A percentile compares a stretch with the other conserved stretches of the same genome.
Conservation (phyloP, 2,113 vertebrate genomes). For the Neomonachus schauinslandi region DNA sequence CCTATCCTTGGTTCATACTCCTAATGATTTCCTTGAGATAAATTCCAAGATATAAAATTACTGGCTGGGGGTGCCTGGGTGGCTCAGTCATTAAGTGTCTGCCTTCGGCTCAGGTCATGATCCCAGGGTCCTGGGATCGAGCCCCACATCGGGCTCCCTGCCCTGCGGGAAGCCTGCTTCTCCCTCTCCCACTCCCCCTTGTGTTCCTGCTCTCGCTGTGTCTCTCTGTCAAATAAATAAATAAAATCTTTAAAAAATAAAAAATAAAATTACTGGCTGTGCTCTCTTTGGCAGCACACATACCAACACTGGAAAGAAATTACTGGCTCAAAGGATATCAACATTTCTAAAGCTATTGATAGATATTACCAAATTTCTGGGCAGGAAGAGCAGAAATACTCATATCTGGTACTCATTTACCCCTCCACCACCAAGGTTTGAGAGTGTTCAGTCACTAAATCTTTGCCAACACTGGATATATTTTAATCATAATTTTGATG, state of each 20-base stretch:
- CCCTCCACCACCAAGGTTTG: background rate
- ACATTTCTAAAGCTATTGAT: background rate
- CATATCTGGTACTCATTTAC: background rate
- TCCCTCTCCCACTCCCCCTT: too few relatives aligned
- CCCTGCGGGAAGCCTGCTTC: too few relatives aligned
- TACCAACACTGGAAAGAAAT: background rate
- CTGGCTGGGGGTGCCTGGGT: background rate
- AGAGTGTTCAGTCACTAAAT: background rate
- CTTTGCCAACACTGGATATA: background rate
- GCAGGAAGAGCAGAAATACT: background rate
- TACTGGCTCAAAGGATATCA: background rate
- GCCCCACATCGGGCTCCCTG: too few relatives aligned
- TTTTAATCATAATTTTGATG: background rate
- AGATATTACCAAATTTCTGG: background rate
- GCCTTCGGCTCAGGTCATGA: too few relatives aligned
- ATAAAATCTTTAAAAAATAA: too few relatives aligned
- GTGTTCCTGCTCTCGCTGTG: too few relatives aligned
- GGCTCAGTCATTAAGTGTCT: too few relatives aligned
- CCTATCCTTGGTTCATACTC: background rate
- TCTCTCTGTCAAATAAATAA: too few relatives aligned
- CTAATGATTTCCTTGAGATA: background rate
- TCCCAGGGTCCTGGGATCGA: too few relatives aligned
- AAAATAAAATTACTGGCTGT: background rate
- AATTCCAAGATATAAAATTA: background rate
- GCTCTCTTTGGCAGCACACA: background rate